Evolutionary conservation across 2,113 vertebrate species (phyloP), one percentile per base, ranked within the genome.

Genomic region (Dasyprocta punctata): DNA sequence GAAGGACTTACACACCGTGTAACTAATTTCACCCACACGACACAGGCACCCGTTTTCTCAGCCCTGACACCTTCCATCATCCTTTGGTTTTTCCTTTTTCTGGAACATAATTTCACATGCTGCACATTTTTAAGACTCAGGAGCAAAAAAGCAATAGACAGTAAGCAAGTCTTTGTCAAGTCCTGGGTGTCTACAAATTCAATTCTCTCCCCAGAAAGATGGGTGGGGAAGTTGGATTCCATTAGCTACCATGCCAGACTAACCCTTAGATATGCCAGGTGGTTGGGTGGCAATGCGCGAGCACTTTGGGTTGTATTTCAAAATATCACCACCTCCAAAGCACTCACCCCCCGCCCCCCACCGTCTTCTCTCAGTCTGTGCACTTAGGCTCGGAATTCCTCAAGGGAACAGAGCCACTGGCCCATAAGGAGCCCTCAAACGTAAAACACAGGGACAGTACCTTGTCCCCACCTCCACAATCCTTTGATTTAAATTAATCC

Each of bases 1-100:
- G 86, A 44, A 9, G 33, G 96, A 95, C 97, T 98, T 97, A 91
- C n/a, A 94, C 92, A 83, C 92, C 91, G 98, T 98, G 98, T 98
- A 93, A 98, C 98, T 98, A 98, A 98, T 97, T 98, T 97, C 65
- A 96, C 0, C 12, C 67, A 26, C 20, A 69, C 77, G 67, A 33
- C 95, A 98, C 97, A 93, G 98, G 77, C 92, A 95, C 89, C 96
- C 86, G 94, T 95, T 98, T 98, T 98, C 92, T 96, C 94, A 9
- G 44, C 89, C 69, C 97, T 92, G 86, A 33, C 75, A 60, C 90
- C 89, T 58, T 60, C 47, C 60, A 24, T 47, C 33, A 17, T 2
- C 26, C 24, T 17, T 69, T 63, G 52, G 52, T 54, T 82, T 91
- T 83, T 49, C 61, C 81, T 83, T 89, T 90, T 78, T 86, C 49